These are phyloP conservation scores for Lycocerus yunnanus DNA, from an alignment of 2,888 invertebrate genomes.

Conservation along the genomic window DNA sequence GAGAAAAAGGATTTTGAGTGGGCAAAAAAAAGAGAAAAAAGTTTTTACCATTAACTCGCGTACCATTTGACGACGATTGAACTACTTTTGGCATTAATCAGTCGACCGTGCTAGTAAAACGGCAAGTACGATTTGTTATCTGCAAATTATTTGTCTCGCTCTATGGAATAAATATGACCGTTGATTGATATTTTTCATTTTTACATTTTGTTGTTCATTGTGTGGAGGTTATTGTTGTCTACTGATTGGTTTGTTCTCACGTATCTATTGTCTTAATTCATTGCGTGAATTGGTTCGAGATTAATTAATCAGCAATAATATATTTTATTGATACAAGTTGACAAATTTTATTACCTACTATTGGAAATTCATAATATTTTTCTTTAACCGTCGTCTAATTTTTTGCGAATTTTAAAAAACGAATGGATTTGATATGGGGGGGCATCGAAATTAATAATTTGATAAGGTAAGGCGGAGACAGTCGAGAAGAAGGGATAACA, in stretches of 20 bases:
- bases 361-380: neutral
- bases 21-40: no score
- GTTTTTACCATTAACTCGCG: neutral
- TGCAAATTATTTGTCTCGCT: neutral
- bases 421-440: neutral
- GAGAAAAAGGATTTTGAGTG: no score
- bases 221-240: neutral
- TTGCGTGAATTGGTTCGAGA: neutral
- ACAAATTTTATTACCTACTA: neutral
- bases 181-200: neutral
- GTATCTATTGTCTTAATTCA: neutral
- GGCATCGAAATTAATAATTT: neutral
- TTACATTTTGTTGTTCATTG: neutral
- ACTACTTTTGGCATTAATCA: neutral
- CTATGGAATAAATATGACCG: neutral
- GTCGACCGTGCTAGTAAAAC: neutral
- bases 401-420: no score
- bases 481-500: conserved; percentile 4
- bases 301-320: neutral
- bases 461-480: neutral
- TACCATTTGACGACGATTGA: neutral
- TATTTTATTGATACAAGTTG: neutral
- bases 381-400: neutral
- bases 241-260: neutral
- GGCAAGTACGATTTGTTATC: neutral